Percentiles rank a stretch among this genome's conserved stretches.
phyloP scores from a whole-genome alignment of 2,113 vertebrate species.

The Hippotragus niger region DNA sequence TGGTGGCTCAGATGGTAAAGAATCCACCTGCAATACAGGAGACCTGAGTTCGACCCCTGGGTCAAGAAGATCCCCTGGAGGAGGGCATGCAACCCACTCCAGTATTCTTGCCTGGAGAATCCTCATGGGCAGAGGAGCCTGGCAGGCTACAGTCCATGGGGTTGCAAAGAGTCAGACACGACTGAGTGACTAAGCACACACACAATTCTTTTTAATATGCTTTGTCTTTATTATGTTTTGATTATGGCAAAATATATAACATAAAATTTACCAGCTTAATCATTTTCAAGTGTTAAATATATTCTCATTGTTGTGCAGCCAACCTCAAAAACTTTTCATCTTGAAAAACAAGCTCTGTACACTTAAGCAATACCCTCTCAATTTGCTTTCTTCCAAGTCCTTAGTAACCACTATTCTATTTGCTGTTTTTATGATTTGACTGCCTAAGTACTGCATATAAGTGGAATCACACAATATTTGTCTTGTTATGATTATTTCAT shows the following conservation, averaged over 20 bases:
- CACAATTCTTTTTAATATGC: not conserved
- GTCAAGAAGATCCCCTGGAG: not conserved
- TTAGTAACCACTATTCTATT: not conserved
- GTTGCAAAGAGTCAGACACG: not conserved
- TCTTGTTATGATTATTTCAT: not conserved
- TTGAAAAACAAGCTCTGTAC: not conserved
- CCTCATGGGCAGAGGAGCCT: not conserved
- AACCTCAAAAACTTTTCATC: not conserved
- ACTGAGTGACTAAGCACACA: not conserved
- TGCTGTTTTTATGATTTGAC: not conserved
- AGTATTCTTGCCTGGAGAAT: not conserved
- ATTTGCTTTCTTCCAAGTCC: not conserved
- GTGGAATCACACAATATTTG: not conserved
- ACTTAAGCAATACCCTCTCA: not conserved
- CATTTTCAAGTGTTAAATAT: not conserved
- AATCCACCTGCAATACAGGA: not conserved
- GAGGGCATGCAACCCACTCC: not conserved
- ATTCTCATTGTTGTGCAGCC: not conserved
- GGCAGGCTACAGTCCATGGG: not conserved
- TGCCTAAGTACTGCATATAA: not conserved
- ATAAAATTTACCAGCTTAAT: not conserved
- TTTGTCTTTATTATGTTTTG: not conserved
- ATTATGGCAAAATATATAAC: not conserved
- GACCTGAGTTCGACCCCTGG: not conserved
- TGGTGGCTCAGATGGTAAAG: not conserved